Evolutionary conservation across 2,113 vertebrate genomes (phyloP).

Genomic region (Nesoenas mayeri): DNA sequence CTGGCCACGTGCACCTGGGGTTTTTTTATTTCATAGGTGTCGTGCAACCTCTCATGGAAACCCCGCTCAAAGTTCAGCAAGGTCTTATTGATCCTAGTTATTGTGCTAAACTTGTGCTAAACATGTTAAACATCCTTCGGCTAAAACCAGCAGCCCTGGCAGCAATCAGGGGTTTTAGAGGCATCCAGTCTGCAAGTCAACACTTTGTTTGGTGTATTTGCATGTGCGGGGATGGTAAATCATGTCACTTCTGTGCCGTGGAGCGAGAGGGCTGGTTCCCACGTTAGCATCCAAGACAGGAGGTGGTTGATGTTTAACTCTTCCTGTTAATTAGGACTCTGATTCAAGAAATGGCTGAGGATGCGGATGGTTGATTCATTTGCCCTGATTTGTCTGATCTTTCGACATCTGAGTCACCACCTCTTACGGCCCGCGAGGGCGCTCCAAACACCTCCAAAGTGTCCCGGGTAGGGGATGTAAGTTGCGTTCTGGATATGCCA

Average conservation of each 20-base stretch:
- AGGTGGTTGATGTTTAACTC: not conserved
- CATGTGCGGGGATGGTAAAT: too few species aligned
- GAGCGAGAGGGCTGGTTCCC: not conserved
- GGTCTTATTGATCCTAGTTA: fast-evolving
- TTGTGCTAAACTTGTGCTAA: too few species aligned
- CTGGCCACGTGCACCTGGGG: fast-evolving
- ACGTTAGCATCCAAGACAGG: not conserved
- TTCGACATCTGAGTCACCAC: not conserved
- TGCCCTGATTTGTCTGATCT: not conserved
- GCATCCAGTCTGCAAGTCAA: fast-evolving
- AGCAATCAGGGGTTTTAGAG: fast-evolving
- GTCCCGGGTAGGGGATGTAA: fast-evolving
- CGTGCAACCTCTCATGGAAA: fast-evolving
- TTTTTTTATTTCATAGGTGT: not conserved
- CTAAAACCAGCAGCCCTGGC: not conserved
- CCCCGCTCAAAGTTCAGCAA: not conserved
- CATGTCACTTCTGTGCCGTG: fast-evolving
- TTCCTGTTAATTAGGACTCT: not conserved
- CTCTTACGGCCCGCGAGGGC: not conserved
- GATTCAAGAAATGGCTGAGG: not conserved
- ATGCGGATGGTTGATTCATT: not conserved
- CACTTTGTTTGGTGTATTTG: not conserved
- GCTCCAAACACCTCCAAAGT: not conserved
- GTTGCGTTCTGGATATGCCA: not conserved
- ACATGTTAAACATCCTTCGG: not conserved